These are phyloP conservation scores for Verasper variegatus DNA, from an alignment of 2,113 vertebrate species.

Conservation along the genomic window DNA sequence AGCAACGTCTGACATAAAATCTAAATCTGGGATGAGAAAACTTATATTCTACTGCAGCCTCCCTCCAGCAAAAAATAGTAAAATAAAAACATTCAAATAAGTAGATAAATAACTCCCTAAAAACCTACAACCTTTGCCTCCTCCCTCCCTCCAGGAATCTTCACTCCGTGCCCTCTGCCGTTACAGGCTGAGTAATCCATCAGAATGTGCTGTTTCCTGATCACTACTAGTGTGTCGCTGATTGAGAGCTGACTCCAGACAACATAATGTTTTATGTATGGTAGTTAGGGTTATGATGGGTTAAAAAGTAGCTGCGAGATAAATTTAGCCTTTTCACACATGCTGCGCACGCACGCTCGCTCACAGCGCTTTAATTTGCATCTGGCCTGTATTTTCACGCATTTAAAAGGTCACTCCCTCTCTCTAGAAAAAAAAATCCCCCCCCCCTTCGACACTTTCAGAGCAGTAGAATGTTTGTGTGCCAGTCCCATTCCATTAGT, in stretches of 20 bases:
- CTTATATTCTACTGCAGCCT: too few relatives aligned
- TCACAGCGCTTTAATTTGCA: conserved; percentile 18
- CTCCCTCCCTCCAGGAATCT: too few relatives aligned
- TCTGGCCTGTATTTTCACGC: conserved; percentile 33
- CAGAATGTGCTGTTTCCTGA: not conserved
- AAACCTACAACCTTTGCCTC: too few relatives aligned
- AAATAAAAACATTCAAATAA: too few relatives aligned
- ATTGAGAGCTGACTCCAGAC: not conserved
- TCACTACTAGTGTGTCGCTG: not conserved
- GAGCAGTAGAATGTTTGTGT: conserved; percentile 19
- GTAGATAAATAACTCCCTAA: too few relatives aligned
- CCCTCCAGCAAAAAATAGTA: too few relatives aligned
- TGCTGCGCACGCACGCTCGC: not conserved
- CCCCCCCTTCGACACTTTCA: conserved; percentile 3
- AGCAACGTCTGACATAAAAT: too few relatives aligned
- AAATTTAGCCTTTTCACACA: conserved; percentile 18
- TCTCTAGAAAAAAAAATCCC: not conserved
- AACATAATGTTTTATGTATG: not conserved
- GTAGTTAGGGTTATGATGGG: not conserved
- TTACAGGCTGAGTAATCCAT: too few relatives aligned
- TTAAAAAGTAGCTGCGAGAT: not conserved
- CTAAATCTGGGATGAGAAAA: too few relatives aligned
- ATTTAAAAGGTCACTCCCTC: conserved; percentile 46
- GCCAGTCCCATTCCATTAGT: conserved; percentile 38
- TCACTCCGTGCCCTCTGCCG: too few relatives aligned